Evolutionary conservation across 2,797 vertebrate genomes (phyloP), one percentile per base, ranked within the genome.

Genomic region (Eulemur rubriventer): DNA sequence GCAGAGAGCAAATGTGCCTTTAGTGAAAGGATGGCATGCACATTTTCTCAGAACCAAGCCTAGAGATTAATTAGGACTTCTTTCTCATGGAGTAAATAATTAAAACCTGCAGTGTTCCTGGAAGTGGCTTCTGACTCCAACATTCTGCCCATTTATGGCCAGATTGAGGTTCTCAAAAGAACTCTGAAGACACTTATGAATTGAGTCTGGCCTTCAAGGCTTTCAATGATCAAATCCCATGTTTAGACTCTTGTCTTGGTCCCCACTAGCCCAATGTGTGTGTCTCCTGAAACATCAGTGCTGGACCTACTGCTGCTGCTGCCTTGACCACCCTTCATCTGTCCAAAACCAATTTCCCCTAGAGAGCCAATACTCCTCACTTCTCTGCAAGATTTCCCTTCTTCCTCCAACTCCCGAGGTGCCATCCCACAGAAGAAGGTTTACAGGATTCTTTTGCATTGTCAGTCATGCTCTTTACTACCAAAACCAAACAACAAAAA

Each of bases 41-140:
- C n/a, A 76, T 69, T 86, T 95, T 83, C 89, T 95, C n/a, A 84
- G 81, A 96, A 92, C 24, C 28, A 82, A 63, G 38, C 18, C n/a
- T 38, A 72, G 88, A 70, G 13, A 70, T 30, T 20, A 81, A 59
- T 30, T 16, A 76, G 35, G 26, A 50, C 38, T 95, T 95, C 55
- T 95, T 80, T 76, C 55, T 73, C 83, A 89, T n/a, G 14, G 38
- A 11, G 24, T 41, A 38, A 73, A 90, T 90, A 89, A 80, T 80
- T 75, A 87, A 95, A 70, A 85, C 35, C 52, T 46, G 1, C n/a
- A 75, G 43, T 52, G 6, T 63, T 92, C 80, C 46, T 79, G 7
- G 18, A 82, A 76, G 2, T 80, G 43, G 30, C 57, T 80, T 90
- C 89, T 43, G 41, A 72, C 50, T 87, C 43, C 30, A 75, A 63